Evolutionary conservation across 2,797 vertebrate genomes (phyloP), one percentile per base, ranked within the genome.

Genomic region (Myotis planiceps): DNA sequence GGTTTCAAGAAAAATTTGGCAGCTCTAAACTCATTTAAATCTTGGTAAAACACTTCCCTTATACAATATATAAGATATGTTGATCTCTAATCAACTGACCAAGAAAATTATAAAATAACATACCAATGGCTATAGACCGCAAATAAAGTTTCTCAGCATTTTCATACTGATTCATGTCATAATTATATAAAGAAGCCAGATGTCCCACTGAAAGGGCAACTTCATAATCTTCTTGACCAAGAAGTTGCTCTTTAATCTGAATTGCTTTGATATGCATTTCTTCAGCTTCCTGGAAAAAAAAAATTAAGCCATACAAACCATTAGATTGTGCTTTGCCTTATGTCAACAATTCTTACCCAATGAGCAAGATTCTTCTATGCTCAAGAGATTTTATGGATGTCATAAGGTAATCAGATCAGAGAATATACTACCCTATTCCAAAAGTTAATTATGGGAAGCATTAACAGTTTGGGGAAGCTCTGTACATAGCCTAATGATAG

Each of bases 211-310:
- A 99, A 96, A 99, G 98, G 6, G 99, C 99, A 82, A 99, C 99
- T 98, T 99, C 99, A 2, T 99, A 99, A 98, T 99, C 99, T 97
- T 99, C 99, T 94, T 99, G 99, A 90, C 99, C 99, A 88, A 99
- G 99, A n/a, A 99, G 99, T 98, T 99, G 99, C 98, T 99, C 99
- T 98, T 99, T 99, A 96, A 99, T 99, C 98, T 99, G 99, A 98
- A 99, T 99, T 92, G 99, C 99, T 98, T 99, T 99, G 97, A 99
- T 99, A 98, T 99, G 99, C 99, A 99, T 99, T 98, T 99, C 99
- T 98, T 99, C 99, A 7, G 99, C 99, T 98, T 99, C 99, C 99
- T 99, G 96, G 0, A 86, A 1, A 88, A 97, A 45, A 92, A 94
- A 4, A 90, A 90, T 84, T 51, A 69, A 88, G 45, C 8, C 9